Evolutionary conservation across 64 coral and sea anemone genomes (phyloP).

Genomic region (Montipora capricornis): DNA sequence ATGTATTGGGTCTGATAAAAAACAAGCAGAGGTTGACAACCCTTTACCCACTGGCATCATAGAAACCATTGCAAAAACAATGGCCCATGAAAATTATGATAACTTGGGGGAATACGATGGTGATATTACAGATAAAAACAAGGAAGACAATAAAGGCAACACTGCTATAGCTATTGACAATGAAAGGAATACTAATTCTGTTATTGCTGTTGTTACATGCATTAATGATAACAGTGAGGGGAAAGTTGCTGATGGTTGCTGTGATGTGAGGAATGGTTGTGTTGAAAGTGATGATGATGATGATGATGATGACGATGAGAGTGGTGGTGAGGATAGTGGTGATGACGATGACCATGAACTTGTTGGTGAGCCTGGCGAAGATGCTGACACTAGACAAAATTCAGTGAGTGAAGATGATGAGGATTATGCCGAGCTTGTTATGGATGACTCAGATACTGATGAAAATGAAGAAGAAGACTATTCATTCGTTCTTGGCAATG

Average conservation of each 20-base stretch:
- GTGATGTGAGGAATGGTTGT: not conserved
- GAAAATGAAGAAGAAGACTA: constrained; percentile 14
- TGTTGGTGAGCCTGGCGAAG: not conserved
- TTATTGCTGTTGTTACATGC: not conserved
- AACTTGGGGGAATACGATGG: no score
- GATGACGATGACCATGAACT: not conserved
- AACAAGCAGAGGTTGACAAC: not conserved
- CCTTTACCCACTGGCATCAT: not conserved
- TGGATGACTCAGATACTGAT: constrained; percentile 21
- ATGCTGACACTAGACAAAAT: not conserved
- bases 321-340: not conserved
- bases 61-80: not conserved
- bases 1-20: not conserved
- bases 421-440: constrained; percentile 34
- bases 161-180: not conserved
- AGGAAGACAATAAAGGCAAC: not conserved
- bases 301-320: not conserved
- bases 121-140: not conserved
- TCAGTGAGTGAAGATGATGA: not conserved
- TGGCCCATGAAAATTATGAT: not conserved
- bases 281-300: not conserved
- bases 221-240: not conserved
- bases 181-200: not conserved
- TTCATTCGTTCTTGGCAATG: not conserved
- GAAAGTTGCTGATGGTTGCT: not conserved